Evolutionary conservation across 2,888 invertebrate genomes (phyloP).

Genomic region (Mythimna loreyi): DNA sequence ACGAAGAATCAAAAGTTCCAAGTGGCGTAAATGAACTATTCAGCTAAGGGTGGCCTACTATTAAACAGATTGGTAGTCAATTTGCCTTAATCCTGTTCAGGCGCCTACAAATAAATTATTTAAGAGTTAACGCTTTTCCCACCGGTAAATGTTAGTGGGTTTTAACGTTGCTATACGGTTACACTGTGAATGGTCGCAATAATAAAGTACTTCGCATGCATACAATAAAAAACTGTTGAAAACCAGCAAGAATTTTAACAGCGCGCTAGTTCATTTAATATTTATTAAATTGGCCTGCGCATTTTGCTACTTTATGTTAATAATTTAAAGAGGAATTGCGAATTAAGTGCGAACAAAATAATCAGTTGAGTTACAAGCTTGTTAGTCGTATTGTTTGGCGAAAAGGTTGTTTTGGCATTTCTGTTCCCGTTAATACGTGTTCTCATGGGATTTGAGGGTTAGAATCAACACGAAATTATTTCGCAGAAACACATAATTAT

Average conservation of each 20-base stretch:
- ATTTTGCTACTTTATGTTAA: slow-evolving; percentile 43
- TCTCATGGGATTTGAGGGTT: slow-evolving; percentile 40
- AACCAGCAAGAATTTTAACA: slow-evolving; percentile 46
- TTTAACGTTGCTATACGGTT: slow-evolving; percentile 23
- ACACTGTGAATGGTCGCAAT: slow-evolving; percentile 26
- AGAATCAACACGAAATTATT: slow-evolving; percentile 65
- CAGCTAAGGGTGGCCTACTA: slow-evolving; percentile 16
- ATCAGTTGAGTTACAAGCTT: slow-evolving; percentile 39
- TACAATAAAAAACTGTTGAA: slow-evolving; percentile 54
- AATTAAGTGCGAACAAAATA: slow-evolving; percentile 24
- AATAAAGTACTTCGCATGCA: slow-evolving; percentile 52
- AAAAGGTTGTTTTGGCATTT: slow-evolving; percentile 38
- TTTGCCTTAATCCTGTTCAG: slow-evolving; percentile 47
- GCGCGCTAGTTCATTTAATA: slow-evolving; percentile 48
- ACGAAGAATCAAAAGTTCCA: slow-evolving; percentile 16
- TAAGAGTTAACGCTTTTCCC: slow-evolving; percentile 32
- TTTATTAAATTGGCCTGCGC: slow-evolving; percentile 50
- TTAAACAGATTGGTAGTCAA: slow-evolving; percentile 26
- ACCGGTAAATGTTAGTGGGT: slow-evolving; percentile 43
- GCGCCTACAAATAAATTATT: slow-evolving; percentile 36
- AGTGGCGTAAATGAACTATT: slow-evolving; percentile 30
- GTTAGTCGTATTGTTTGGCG: slow-evolving; percentile 27
- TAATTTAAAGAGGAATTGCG: slow-evolving; percentile 19
- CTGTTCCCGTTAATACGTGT: slow-evolving; percentile 39
- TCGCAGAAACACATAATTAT: slow-evolving; percentile 42